Evolutionary conservation across 2,113 vertebrate species (phyloP), one percentile per base, ranked within the genome.

Genomic region (Phyllopteryx taeniolatus): DNA sequence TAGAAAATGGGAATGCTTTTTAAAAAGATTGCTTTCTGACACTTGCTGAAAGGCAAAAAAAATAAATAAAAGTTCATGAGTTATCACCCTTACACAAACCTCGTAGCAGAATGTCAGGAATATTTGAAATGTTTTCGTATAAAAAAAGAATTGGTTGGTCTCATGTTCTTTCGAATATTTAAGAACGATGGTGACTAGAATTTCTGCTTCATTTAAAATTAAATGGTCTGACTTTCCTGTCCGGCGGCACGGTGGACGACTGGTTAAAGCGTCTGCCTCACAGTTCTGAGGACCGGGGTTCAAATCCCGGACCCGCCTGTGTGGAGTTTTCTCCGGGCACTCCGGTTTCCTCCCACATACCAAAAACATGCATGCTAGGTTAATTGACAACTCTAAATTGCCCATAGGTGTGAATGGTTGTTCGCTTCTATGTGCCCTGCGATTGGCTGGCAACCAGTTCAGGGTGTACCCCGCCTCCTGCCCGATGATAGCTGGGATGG

Each of bases 11-110:
- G 68, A 42, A 11, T 3, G 59, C 27, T 19, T 79, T 76, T 80
- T 79, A 54, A 77, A 80, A 80, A 65, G 73, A 68, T 76, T 35
- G 67, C 59, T 75, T 74, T 85, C 68, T 67, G 71, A 33, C 71
- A 74, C 75, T 86, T 86, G 71, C 53, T 61, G 12, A 63, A 83
- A 81, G 83, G 83, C 85, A 62, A 53, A 81, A 78, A 54, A 72
- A 66, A 77, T 75, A 85, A 75, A 39, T 1, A 39, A 39, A 3
- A 3, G 3, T 74, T 80, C 66, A 78, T 67, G 35, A 80, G 76
- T 78, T 63, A 78, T 79, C 56, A 44, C 53, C 84, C 64, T 39
- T 51, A 62, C 60, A 56, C 79, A 70, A 49, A 72, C 74, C 71
- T 74, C 68, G 35, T 46, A 72, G 56, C 46, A 66, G 67, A 54